These are phyloP conservation scores for Helogale parvula DNA, from an alignment of 2,113 vertebrate genomes.

Conservation along the genomic window DNA sequence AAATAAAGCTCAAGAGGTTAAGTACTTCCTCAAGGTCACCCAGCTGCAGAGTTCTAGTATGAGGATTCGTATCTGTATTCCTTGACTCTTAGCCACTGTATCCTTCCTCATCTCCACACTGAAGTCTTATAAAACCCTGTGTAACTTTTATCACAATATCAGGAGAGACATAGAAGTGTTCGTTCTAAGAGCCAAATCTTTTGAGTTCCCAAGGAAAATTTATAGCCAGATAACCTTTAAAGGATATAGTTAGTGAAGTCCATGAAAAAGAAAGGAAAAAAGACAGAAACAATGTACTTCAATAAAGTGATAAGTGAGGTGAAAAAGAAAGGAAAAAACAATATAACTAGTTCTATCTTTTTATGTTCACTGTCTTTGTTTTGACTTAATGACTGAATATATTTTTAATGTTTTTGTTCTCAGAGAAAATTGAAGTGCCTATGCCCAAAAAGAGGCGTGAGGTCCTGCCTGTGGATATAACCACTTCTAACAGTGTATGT, in stretches of 20 bases:
- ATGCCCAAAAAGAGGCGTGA: conserved; percentile 88
- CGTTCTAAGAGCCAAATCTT: background rate
- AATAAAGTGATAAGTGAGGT: background rate
- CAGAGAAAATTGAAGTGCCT: conserved; percentile 85
- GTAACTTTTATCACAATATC: background rate
- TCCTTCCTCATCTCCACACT: background rate
- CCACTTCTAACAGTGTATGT: conserved; percentile 53
- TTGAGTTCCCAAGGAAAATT: conserved; percentile 11
- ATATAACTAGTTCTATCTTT: background rate
- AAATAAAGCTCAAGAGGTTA: background rate
- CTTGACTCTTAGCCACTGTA: background rate
- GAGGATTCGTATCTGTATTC: background rate
- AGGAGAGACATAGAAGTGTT: background rate
- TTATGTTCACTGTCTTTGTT: background rate
- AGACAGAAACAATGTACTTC: background rate
- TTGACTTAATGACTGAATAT: conserved; percentile 13
- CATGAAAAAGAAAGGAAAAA: background rate
- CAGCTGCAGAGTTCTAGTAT: background rate
- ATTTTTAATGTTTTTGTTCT: conserved; percentile 39
- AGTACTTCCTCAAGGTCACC: background rate
- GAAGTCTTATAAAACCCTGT: background rate
- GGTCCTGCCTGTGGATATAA: conserved; percentile 85
- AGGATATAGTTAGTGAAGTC: background rate
- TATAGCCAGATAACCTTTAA: background rate
- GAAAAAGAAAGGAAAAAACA: background rate